Base-by-base conservation (phyloP, 2,888 invertebrate genomes). In the Platynereis dumerilii region DNA sequence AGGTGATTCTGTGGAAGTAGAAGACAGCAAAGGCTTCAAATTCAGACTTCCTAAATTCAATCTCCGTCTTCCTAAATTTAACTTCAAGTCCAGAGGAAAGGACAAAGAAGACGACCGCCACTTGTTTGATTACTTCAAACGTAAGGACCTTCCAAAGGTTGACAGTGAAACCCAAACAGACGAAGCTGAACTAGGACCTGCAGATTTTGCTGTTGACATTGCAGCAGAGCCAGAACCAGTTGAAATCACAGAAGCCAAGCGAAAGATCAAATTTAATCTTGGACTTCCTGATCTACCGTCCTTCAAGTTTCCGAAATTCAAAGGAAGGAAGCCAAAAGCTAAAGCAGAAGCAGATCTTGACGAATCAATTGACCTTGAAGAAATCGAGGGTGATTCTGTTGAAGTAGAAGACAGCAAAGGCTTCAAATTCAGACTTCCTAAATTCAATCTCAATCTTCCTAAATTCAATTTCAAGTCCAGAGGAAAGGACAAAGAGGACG, bases 161-260 rank as follows among this genome's bases (percentile, higher is more conserved):
- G 34, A 34, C 34, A 34, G 34, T 12, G 60, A 52, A 52, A 24
- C n/a, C 7, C 48, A n/a, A n/a, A 48, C 48, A 48, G 48, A 48
- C n/a, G 48, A 48, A 22, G n/a, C n/a, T 12, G 48, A 48, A 48
- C 20, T 20, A 22, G 20, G 22, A 3, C n/a, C 48, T 10, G 48
- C 5, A 22, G 60, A 60, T 15, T 29, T 42, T 34, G 34, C 45
- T 2, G 29, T 52, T n/a, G 60, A 60, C 22, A 28, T n/a, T 22
- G 52, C 45, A 34, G 60, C 48, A 52, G 22, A 34, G 34, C 34
- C 5, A 34, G 34, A 34, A 34, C 34, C 34, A 34, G 34, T 7
- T 5, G 34, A 34, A 34, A 34, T 34, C 12, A 34, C 34, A 34
- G 34, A 34, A 34, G 34, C 34, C 5, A 34, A 34, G 12, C 34